Percentiles rank a stretch among this genome's conserved stretches.
phyloP scores from a whole-genome alignment of 2,797 vertebrate genomes.

The Lepus townsendii region DNA sequence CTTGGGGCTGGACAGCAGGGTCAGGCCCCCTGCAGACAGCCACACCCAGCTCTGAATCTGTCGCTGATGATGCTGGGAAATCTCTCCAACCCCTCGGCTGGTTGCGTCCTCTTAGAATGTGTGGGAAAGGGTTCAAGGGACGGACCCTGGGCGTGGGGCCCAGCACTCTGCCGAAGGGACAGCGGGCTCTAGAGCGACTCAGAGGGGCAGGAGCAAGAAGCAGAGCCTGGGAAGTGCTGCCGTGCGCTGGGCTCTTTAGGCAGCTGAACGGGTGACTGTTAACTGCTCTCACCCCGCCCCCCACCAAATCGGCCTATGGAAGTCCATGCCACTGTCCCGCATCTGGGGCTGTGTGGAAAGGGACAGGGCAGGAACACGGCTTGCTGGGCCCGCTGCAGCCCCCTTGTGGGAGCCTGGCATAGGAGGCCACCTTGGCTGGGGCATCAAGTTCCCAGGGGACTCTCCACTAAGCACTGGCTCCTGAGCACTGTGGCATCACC shows the following conservation, averaged over 20 bases:
- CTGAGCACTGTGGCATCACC: fast-evolving
- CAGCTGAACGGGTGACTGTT: too few species aligned
- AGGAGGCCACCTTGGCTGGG: not conserved
- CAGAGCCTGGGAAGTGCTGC: not conserved
- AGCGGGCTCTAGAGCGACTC: too few species aligned
- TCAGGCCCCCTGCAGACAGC: not conserved
- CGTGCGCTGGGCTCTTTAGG: not conserved
- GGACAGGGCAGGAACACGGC: too few species aligned
- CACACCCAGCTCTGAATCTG: not conserved
- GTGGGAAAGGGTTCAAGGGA: not conserved
- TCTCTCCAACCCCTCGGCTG: not conserved
- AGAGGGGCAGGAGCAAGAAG: too few species aligned
- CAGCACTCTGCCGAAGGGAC: not conserved
- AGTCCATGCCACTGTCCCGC: not conserved
- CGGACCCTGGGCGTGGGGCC: not conserved
- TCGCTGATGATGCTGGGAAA: slow-evolving; percentile 18
- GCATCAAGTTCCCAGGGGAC: not conserved
- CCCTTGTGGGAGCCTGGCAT: not conserved
- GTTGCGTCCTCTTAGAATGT: not conserved
- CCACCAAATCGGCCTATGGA: fast-evolving
- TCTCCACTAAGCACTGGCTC: not conserved
- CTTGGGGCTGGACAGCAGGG: not conserved
- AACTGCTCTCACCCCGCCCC: not conserved
- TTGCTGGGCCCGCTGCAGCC: too few species aligned
- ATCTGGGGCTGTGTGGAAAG: fast-evolving